Evolutionary conservation across 1,140 invertebrate genomes (phyloP), one percentile per base, ranked within the genome.

Genomic region (Calephelis virginiensis): DNA sequence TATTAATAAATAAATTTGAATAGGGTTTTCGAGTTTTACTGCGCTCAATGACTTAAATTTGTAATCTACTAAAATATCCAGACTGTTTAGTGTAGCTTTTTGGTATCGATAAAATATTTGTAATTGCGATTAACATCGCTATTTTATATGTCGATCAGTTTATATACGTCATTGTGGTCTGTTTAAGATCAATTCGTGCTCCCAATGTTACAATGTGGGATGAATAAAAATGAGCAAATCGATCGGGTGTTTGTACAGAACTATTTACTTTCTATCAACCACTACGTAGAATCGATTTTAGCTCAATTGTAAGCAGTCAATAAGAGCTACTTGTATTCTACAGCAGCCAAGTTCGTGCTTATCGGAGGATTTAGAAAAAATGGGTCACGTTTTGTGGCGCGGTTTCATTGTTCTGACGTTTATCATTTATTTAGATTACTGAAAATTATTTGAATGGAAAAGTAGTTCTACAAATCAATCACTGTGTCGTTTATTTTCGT

Each of bases 331-430:
- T 59, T 59, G 40, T 9, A 59, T 59, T 38, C 14, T 10, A 53
- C 14, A 53, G 14, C 13, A 53, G 49, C 49, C 13, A 53, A 61
- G 67, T 74, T 68, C 70, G 65, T 72, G 70, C 73, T 74, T 71
- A 69, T 74, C 73, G 48, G 47, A 53, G 65, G 64, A 66, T 64
- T 69, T 67, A n/a, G 56, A 67, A 68, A 72, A 81, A 81, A 75
- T 81, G 75, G 76, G 76, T 78, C 78, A 77, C 45, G 64, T 66
- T 45, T 49, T 66, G 56, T 49, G 13, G 48, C 28, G 7, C 13
- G 70, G 70, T 64, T 68, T 61, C 78, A 72, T 67, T 66, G 61
- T 65, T 61, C n/a, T 48, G 12, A 59, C 62, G 48, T 68, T 46
- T 38, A 65, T 66, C 60, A n/a, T 11, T 48, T 48, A 40, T 59